Percentiles rank a stretch among this genome's conserved stretches.
Evolutionary conservation across 1,140 invertebrate species (phyloP).

Genomic region (Heliconius melpomene): DNA sequence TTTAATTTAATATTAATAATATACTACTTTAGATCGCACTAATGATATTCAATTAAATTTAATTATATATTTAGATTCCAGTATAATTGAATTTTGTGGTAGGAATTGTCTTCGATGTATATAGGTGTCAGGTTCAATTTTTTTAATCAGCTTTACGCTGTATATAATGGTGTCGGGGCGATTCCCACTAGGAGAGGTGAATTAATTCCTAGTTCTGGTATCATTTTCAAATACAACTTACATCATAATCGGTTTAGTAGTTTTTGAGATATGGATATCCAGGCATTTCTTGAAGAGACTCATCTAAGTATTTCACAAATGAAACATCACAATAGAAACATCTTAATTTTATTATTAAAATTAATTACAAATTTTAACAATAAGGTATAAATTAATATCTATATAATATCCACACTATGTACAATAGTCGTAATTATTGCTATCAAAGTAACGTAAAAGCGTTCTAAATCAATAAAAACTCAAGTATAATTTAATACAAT

Average conservation of each 20-base stretch:
- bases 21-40: neutral
- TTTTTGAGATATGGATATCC: neutral
- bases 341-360: constrained; percentile 38
- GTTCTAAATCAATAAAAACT: no score
- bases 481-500: neutral
- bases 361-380: constrained; percentile 40
- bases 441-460: constrained; percentile 2
- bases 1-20: neutral
- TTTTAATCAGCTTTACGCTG: no score
- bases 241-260: neutral
- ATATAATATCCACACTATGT: constrained; percentile 35
- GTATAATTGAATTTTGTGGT: neutral
- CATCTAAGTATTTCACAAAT: neutral
- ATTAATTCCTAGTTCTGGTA: no score
- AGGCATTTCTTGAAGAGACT: no score
- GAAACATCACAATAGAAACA: constrained; percentile 29
- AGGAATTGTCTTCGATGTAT: neutral
- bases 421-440: constrained; percentile 22
- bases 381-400: constrained; percentile 34
- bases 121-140: neutral
- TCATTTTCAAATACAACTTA: no score
- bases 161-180: no score
- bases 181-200: no score
- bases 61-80: no score
- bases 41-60: neutral